Conservation (phyloP, 2,888 invertebrate species). For the Diaperis boleti region DNA sequence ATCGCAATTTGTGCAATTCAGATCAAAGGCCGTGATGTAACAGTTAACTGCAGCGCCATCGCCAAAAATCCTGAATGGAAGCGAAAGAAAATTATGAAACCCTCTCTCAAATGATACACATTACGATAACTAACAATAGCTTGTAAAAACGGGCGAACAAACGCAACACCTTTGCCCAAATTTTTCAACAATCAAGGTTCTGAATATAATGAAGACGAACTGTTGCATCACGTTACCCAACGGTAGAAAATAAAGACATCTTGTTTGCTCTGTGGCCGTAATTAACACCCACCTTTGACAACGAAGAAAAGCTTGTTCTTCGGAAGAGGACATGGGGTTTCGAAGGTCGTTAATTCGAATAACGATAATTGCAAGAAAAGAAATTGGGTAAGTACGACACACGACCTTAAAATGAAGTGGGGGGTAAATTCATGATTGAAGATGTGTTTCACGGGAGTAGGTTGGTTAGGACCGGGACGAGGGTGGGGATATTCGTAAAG, state of each 20-base stretch:
- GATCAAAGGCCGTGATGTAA: conserved; percentile 5
- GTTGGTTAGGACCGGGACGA: conserved; percentile 41
- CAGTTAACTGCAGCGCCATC: neutral
- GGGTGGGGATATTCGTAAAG: conserved; percentile 36
- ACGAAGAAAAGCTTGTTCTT: neutral
- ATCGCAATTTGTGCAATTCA: conserved; percentile 14
- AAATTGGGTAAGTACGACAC: conserved; percentile 42
- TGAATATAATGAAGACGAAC: neutral
- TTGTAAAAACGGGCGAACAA: conserved; percentile 15
- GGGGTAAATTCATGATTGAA: conserved; percentile 43
- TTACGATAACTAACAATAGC: conserved; percentile 29
- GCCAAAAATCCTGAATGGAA: conserved; percentile 5
- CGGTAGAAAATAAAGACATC: neutral
- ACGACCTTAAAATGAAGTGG: conserved; percentile 36
- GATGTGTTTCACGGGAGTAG: conserved; percentile 38
- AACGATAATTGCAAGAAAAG: conserved; percentile 36
- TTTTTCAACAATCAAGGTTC: conserved; percentile 19
- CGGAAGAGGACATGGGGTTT: neutral
- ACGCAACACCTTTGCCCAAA: neutral
- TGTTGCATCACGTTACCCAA: conserved; percentile 1
- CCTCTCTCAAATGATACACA: conserved; percentile 10
- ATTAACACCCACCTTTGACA: conserved; percentile 12
- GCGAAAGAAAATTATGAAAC: conserved; percentile 7
- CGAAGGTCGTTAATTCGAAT: conserved; percentile 30
- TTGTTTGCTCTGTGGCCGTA: neutral